A percentile compares a stretch with the other conserved stretches of the same genome.
Evolutionary conservation across 2,888 invertebrate genomes (phyloP).

Genomic region (Agapostemon virescens): DNA sequence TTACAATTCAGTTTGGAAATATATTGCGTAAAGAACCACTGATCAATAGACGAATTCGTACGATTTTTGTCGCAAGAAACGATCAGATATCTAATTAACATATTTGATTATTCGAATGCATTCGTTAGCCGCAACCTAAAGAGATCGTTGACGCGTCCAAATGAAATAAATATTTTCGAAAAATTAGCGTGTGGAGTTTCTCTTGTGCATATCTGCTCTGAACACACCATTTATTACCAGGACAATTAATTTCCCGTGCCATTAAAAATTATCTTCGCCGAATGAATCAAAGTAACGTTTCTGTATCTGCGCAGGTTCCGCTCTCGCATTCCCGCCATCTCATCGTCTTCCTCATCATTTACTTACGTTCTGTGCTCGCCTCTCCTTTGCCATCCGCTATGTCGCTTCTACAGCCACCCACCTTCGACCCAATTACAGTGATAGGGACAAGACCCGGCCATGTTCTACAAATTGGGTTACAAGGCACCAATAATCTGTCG

Average conservation of each 20-base stretch:
- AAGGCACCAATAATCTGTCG: constrained; percentile 49
- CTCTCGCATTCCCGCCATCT: not conserved
- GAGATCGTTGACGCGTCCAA: not conserved
- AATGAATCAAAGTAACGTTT: not conserved
- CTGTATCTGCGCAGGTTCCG: constrained; percentile 6
- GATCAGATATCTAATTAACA: too few relatives aligned
- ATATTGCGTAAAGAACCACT: too few relatives aligned
- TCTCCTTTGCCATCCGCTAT: constrained; percentile 23
- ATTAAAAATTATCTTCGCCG: not conserved
- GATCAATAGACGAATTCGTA: too few relatives aligned
- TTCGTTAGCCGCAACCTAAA: not conserved
- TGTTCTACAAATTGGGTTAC: constrained; percentile 53
- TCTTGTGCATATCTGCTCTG: not conserved
- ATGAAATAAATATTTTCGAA: not conserved
- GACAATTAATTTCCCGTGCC: not conserved
- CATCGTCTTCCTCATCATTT: not conserved
- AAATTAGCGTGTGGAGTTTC: not conserved
- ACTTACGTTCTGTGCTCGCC: not conserved
- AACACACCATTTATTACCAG: not conserved
- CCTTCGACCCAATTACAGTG: constrained; percentile 64
- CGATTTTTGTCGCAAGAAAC: too few relatives aligned
- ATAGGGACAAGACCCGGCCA: constrained; percentile 57
- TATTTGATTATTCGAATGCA: not conserved
- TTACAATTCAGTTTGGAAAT: too few relatives aligned
- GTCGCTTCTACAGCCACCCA: constrained; percentile 20